Evolutionary conservation across 2,113 vertebrate genomes (phyloP).

Genomic region (Ancistrus triradiatus): DNA sequence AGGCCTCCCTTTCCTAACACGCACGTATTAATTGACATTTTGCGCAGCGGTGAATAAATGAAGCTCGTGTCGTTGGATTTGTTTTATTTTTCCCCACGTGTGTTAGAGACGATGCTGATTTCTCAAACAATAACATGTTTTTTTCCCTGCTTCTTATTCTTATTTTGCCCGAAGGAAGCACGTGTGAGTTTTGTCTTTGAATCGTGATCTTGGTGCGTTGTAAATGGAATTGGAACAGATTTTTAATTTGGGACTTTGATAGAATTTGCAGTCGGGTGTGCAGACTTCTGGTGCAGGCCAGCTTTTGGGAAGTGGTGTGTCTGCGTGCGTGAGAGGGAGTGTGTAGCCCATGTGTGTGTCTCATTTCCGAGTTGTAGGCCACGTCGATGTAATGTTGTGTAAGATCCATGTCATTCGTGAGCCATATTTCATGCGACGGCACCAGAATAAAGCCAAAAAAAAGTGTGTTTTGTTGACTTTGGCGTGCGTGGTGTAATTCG

Average conservation of each 20-base stretch:
- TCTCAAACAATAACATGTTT: background rate
- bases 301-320: background rate
- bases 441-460: too few relatives aligned
- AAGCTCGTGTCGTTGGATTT: background rate
- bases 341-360: constrained; percentile 14
- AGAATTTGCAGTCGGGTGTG: background rate
- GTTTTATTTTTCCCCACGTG: background rate
- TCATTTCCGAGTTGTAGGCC: background rate
- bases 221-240: too few relatives aligned
- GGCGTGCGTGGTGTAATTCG: too few relatives aligned
- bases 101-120: background rate
- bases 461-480: too few relatives aligned
- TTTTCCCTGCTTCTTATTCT: background rate
- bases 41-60: constrained; percentile 11
- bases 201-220: too few relatives aligned
- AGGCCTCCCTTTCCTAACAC: background rate
- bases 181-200: background rate
- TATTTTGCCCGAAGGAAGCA: background rate
- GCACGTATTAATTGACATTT: constrained; percentile 10
- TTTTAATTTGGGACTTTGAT: background rate
- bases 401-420: background rate
- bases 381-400: constrained; percentile 11
- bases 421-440: too few relatives aligned
- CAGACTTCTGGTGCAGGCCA: background rate
- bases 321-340: constrained; percentile 19